Base-by-base conservation (phyloP, 2,797 vertebrate species). In the Bufotes viridis region DNA sequence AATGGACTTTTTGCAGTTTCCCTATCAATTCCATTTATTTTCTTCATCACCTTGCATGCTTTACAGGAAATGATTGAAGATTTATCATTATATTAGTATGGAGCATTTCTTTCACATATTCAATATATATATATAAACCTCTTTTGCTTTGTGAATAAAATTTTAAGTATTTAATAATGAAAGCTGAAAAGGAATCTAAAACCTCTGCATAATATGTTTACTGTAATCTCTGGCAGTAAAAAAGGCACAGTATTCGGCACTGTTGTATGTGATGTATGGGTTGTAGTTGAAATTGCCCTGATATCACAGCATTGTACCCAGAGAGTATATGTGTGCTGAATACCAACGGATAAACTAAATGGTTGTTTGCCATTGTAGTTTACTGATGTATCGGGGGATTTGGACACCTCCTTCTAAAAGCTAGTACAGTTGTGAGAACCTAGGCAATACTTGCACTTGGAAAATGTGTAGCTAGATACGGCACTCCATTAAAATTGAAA, bases 11-110 rank as follows among this genome's bases (percentile, higher is more conserved):
- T 78, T 55, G 51, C 34, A 78, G 42, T 22, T 12, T 55, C 6
- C 42, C 60, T 51, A 78, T 85, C 58, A 75, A 76, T 85, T 78
- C 15, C 24, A 85, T 85, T 78, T 78, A 67, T 78, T 85, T 65
- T 78, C 74, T 55, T 42, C 22, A 24, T 49, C 57, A 63, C 29
- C 57, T 85, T 76, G 34, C 74, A 85, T 85, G n/a, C 51, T 22
- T 55, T 78, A 65, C 49, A 78, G 84, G 74, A 85, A 85, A 78
- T 29, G 13, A 76, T 14, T 15, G 11, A 63, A 15, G 18, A 20
- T 20, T 49, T 84, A 51, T 84, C 60, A 34, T 12, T 26, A 42
- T n/a, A 76, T 76, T 76, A 15, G 20, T 24, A 83, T 58, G 8
- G 1, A 82, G 61, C 4, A 6, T 11, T 55, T 10, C 9, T 55